Base-by-base conservation (phyloP, 2,797 vertebrate genomes). In the Vireo griseus region DNA sequence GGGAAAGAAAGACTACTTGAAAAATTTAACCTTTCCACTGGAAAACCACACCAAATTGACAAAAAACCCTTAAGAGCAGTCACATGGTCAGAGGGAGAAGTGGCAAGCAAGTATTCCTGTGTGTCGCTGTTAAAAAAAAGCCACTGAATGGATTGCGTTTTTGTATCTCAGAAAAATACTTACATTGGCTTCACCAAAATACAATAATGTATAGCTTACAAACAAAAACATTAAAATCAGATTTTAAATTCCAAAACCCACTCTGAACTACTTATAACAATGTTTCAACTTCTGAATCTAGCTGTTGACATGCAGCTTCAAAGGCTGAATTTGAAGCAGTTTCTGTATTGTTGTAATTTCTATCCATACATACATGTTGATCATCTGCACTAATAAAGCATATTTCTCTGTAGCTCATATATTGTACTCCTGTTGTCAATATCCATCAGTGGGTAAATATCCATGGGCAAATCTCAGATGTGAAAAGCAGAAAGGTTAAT, bases 351-450 rank as follows among this genome's bases (percentile, higher is more conserved):
- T 22, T 26, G 24, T 22, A 58, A 35, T 57, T 91, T 85, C 37
- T 57, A 45, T 39, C 25, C 11, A 22, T 18, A 48, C 1, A 1
- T 33, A 29, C 3, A 0, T 29, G 28, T 20, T n/a, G 21, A 55
- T 73, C 25, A 85, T 29, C 13, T 35, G 12, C 29, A 76, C 26
- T 40, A 86, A 39, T 11, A 66, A 26, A 80, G n/a, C 13, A 4
- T 57, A 74, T 63, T 79, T 62, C 65, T 47, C 44, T 69, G 50
- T 42, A 67, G 42, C 22, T 85, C 61, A 33, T 28, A 48, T 15
- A 52, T 17, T 33, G 26, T 37, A 58, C n/a, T 81, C 33, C 39
- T 39, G 16, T 39, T 18, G 25, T 39, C 47, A 48, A 11, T 40
- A 69, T 31, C 33, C 48, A 54, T 31, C 25, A 51, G 44, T 31